These are phyloP conservation scores for Arvicanthis niloticus DNA, from an alignment of 2,113 vertebrate species.

Conservation along the genomic window DNA sequence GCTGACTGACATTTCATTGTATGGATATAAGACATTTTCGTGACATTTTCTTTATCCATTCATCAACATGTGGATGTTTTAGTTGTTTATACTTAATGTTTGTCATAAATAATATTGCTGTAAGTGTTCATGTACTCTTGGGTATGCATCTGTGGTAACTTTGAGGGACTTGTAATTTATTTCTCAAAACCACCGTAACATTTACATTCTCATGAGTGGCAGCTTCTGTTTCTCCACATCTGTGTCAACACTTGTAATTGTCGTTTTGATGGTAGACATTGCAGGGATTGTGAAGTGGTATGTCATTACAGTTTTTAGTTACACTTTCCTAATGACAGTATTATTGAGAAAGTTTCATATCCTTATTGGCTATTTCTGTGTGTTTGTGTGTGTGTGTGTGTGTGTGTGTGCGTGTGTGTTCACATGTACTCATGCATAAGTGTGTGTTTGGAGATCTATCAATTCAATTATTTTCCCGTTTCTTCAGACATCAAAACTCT, in stretches of 20 bases:
- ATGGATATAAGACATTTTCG: constrained; percentile 8
- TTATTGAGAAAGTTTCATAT: background rate
- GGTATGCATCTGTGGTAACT: background rate
- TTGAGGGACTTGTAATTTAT: background rate
- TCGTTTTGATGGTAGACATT: background rate
- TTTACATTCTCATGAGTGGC: background rate
- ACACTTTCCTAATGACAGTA: background rate
- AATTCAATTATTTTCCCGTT: background rate
- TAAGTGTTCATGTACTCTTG: background rate
- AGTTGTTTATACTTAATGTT: constrained; percentile 11
- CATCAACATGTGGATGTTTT: background rate
- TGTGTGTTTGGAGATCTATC: background rate
- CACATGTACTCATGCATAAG: background rate
- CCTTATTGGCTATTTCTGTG: background rate
- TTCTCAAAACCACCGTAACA: background rate
- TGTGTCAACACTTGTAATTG: background rate
- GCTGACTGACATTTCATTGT: constrained; percentile 33
- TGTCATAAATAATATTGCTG: background rate
- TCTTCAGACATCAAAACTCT: background rate
- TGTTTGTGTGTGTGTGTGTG: background rate
- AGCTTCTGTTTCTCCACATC: background rate
- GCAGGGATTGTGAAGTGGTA: background rate
- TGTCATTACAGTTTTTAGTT: constrained; percentile 33
- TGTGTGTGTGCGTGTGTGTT: background rate
- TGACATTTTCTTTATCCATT: constrained; percentile 33